These are phyloP conservation scores for Drosophila lowei DNA, from an alignment of 1,140 invertebrate genomes.

Conservation along the genomic window DNA sequence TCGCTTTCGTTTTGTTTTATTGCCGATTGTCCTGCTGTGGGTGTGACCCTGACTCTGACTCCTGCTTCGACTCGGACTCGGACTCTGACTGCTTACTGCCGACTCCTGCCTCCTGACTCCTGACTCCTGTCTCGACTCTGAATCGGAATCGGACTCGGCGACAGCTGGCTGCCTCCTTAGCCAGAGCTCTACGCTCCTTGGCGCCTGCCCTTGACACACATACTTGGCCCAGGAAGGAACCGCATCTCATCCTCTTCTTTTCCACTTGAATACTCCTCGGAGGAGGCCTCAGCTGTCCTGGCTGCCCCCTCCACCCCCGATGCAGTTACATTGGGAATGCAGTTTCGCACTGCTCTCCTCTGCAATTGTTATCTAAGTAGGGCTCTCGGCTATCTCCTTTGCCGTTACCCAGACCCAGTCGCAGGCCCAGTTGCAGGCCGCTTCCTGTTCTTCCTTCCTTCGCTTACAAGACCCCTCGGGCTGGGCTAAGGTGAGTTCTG, in stretches of 20 bases:
- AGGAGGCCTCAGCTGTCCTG: constrained; percentile 31
- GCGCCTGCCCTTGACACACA: constrained; percentile 78
- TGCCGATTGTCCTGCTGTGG: constrained; percentile 43
- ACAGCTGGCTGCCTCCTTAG: constrained; percentile 41
- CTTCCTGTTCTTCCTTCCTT: constrained; percentile 61
- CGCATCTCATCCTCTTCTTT: constrained; percentile 31
- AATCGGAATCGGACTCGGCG: background rate
- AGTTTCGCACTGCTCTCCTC: constrained; percentile 17
- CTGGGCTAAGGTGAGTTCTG: constrained; percentile 1
- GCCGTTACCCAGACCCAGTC: background rate
- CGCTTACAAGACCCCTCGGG: constrained; percentile 51
- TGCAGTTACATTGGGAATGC: constrained; percentile 57
- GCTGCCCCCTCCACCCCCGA: background rate
- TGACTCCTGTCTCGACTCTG: background rate
- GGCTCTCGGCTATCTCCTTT: constrained; percentile 71
- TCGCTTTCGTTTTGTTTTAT: constrained; percentile 27
- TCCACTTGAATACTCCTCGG: constrained; percentile 54
- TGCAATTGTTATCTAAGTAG: constrained; percentile 71
- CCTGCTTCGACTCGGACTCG: no score
- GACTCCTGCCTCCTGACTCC: no score
- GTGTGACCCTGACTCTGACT: constrained; percentile 26
- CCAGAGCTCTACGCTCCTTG: constrained; percentile 22
- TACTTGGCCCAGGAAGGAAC: constrained; percentile 15
- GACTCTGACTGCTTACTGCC: constrained; percentile 21
- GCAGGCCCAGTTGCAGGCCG: constrained; percentile 30